phyloP scores from a whole-genome alignment of 2,113 vertebrate genomes.

The Tursiops truncatus region DNA sequence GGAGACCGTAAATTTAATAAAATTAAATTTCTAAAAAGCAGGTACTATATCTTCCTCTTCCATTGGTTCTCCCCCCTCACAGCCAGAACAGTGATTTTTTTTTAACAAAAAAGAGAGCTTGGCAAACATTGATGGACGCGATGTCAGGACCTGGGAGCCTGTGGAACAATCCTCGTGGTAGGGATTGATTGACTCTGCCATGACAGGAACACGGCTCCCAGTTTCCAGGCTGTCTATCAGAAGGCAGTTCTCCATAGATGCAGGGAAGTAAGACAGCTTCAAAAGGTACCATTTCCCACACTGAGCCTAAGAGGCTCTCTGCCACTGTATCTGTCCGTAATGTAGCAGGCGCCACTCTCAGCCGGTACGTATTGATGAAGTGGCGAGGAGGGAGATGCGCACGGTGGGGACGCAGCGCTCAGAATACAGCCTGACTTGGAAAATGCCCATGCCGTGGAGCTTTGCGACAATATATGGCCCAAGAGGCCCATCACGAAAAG shows the following conservation, averaged over 20 bases:
- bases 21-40: neutral
- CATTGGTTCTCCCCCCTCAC: neutral
- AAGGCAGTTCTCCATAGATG: neutral
- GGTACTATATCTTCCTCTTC: neutral
- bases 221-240: neutral
- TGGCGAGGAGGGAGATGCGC: too few relatives aligned
- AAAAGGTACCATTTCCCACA: too few relatives aligned
- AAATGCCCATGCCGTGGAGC: fast-evolving
- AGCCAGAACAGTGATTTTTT: too few relatives aligned
- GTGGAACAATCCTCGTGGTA: neutral
- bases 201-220: neutral
- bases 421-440: neutral
- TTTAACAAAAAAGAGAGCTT: neutral
- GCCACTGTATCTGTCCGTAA: neutral
- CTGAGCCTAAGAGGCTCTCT: neutral
- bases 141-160: neutral
- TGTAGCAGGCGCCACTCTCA: neutral
- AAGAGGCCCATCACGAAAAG: neutral
- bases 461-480: neutral
- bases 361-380: neutral
- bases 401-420: too few relatives aligned
- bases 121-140: neutral
- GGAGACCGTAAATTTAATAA: neutral
- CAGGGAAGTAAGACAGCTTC: neutral
- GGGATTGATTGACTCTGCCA: neutral